A percentile compares a stretch with the other conserved stretches of the same genome.
These are phyloP conservation scores for Scaptodrosophila latifasciaeformis DNA, from an alignment of 2,888 invertebrate species.

Conservation along the genomic window DNA sequence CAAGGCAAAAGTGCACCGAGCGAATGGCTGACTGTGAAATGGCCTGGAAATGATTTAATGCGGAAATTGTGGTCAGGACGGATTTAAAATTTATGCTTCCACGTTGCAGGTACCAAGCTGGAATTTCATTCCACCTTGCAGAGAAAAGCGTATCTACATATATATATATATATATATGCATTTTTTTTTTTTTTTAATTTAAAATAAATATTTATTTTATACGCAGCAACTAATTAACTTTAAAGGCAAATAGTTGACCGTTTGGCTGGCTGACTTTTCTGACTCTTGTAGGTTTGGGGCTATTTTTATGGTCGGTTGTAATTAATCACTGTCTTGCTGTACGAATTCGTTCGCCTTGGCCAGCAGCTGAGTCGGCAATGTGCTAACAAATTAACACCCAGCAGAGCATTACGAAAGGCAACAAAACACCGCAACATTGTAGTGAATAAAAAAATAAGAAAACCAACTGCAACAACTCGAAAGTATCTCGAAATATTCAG, in stretches of 20 bases:
- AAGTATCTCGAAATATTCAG: neutral
- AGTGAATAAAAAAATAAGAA: constrained; percentile 8
- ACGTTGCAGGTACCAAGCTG: neutral
- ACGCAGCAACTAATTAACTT: constrained; percentile 57
- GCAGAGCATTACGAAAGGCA: constrained; percentile 23
- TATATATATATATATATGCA: neutral
- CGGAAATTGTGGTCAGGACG: constrained; percentile 61
- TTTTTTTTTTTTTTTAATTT: neutral
- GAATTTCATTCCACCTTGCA: constrained; percentile 21
- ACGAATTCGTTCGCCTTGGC: no score
- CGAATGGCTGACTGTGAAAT: constrained; percentile 41
- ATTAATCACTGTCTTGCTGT: constrained; percentile 63
- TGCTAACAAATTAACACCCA: constrained; percentile 65
- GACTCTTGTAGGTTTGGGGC: constrained; percentile 16
- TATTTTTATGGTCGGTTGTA: constrained; percentile 44
- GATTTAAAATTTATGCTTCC: constrained; percentile 55
- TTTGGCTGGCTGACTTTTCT: constrained; percentile 30
- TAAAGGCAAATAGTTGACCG: constrained; percentile 34
- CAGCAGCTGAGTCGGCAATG: no score
- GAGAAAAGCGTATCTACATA: constrained; percentile 30
- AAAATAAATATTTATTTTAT: constrained; percentile 9
- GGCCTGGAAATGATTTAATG: constrained; percentile 68
- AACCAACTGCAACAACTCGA: neutral
- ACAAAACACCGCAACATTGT: constrained; percentile 65
- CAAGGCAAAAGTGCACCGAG: no score